Percentiles rank a stretch among this genome's conserved stretches.
Conservation (phyloP, 2,888 invertebrate genomes). For the Drosophila aldrichi region DNA sequence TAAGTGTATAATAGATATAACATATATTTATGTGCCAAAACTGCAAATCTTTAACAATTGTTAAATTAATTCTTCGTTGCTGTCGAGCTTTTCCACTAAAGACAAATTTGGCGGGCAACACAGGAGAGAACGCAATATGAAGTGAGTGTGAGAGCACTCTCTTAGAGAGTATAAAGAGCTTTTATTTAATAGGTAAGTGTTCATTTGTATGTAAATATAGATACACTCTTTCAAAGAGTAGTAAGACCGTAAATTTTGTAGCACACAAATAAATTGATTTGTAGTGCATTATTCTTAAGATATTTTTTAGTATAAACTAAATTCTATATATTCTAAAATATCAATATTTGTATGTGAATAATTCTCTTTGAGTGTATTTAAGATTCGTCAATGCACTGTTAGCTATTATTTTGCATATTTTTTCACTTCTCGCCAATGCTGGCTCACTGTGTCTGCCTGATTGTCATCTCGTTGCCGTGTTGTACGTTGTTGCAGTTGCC, state of each 20-base stretch:
- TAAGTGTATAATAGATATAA: not conserved
- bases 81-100: not conserved
- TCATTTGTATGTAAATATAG: not conserved
- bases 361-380: not conserved
- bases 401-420: slow-evolving; percentile 10
- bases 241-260: not conserved
- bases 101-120: not conserved
- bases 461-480: slow-evolving; percentile 68
- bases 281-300: not conserved
- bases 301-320: not conserved
- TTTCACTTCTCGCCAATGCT: slow-evolving; percentile 41
- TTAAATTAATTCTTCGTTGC: not conserved
- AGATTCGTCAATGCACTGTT: not conserved
- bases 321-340: not conserved
- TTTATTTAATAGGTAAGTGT: not conserved
- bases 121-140: too few relatives aligned
- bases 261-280: not conserved
- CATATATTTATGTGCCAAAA: too few relatives aligned
- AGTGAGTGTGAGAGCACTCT: not conserved
- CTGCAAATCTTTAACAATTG: not conserved
- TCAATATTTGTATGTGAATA: not conserved
- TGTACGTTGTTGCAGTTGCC: slow-evolving; percentile 53
- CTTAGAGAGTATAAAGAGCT: not conserved
- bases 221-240: not conserved
- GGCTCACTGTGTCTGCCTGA: slow-evolving; percentile 58